These are phyloP conservation scores for Herminia tarsipennalis DNA, from an alignment of 2,888 invertebrate genomes.

Conservation along the genomic window DNA sequence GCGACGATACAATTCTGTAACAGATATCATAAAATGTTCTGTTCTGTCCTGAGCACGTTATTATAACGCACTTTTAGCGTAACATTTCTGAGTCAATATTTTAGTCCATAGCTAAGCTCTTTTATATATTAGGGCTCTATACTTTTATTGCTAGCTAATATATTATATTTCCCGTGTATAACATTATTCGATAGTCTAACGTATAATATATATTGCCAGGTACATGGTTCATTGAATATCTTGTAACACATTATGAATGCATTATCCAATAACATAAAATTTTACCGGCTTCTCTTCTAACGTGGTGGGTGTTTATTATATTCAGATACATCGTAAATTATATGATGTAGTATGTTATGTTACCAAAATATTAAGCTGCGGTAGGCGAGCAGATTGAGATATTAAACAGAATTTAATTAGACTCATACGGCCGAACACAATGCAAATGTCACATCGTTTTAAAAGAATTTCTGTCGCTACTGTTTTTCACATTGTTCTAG, in stretches of 20 bases:
- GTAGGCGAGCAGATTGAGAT: too few relatives aligned
- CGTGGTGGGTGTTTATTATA: neutral
- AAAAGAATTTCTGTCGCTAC: too few relatives aligned
- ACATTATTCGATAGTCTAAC: neutral
- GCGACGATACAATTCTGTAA: slow-evolving; percentile 20
- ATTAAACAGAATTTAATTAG: too few relatives aligned
- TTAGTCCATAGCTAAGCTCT: slow-evolving; percentile 22
- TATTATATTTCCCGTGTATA: slow-evolving; percentile 20
- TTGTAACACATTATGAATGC: neutral
- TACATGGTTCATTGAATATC: neutral
- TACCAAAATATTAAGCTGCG: too few relatives aligned
- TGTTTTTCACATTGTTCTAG: too few relatives aligned
- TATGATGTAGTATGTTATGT: too few relatives aligned
- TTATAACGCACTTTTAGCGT: slow-evolving; percentile 20
- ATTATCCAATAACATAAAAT: too few relatives aligned
- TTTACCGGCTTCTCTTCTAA: too few relatives aligned
- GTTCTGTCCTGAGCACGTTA: slow-evolving; percentile 26
- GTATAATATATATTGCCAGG: too few relatives aligned
- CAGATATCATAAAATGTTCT: slow-evolving; percentile 30
- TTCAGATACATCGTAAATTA: too few relatives aligned
- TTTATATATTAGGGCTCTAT: slow-evolving; percentile 27
- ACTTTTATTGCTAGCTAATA: slow-evolving; percentile 27
- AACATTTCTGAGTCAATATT: slow-evolving; percentile 16
- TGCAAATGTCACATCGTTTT: too few relatives aligned
- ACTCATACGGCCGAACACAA: too few relatives aligned